A percentile compares a stretch with the other conserved stretches of the same genome.
Evolutionary conservation across 2,113 vertebrate genomes (phyloP).

Genomic region (Cygnus buccinator): DNA sequence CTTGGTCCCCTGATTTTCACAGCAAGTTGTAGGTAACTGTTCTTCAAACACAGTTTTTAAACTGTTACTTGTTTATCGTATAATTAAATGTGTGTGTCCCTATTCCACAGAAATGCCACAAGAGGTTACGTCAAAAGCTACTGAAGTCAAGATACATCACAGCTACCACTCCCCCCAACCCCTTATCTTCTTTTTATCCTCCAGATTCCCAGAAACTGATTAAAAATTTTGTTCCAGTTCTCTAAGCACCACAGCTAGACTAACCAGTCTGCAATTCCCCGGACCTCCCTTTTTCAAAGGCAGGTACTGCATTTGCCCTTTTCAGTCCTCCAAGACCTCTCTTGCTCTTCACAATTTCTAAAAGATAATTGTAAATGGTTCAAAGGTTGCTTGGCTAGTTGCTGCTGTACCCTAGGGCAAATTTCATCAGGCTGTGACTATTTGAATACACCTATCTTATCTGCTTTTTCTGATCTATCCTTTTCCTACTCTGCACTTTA

Average conservation of each 20-base stretch:
- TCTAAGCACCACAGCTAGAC: neutral
- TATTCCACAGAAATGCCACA: neutral
- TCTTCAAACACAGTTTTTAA: neutral
- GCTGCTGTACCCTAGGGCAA: slow-evolving; percentile 62
- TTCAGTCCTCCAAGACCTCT: slow-evolving; percentile 44
- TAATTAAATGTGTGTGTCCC: neutral
- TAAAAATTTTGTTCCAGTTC: slow-evolving; percentile 29
- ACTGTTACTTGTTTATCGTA: neutral
- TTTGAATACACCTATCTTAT: slow-evolving; percentile 65
- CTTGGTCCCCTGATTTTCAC: neutral
- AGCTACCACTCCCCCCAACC: neutral
- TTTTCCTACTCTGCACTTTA: slow-evolving; percentile 55
- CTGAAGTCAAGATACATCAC: neutral
- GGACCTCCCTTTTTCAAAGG: neutral
- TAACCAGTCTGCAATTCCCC: slow-evolving; percentile 14
- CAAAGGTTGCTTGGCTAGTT: slow-evolving; percentile 66
- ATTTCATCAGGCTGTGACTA: slow-evolving; percentile 63
- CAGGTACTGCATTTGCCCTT: slow-evolving; percentile 14
- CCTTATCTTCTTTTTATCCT: neutral
- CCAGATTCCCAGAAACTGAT: slow-evolving; percentile 19
- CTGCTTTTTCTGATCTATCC: slow-evolving; percentile 53
- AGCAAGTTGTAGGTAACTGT: neutral
- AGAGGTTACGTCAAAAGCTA: neutral
- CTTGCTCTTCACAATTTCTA: slow-evolving; percentile 35
- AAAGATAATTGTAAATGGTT: slow-evolving; percentile 64